A percentile compares a stretch with the other conserved stretches of the same genome.
Conservation (phyloP, 2,113 vertebrate genomes). For the Ranitomeya variabilis region DNA sequence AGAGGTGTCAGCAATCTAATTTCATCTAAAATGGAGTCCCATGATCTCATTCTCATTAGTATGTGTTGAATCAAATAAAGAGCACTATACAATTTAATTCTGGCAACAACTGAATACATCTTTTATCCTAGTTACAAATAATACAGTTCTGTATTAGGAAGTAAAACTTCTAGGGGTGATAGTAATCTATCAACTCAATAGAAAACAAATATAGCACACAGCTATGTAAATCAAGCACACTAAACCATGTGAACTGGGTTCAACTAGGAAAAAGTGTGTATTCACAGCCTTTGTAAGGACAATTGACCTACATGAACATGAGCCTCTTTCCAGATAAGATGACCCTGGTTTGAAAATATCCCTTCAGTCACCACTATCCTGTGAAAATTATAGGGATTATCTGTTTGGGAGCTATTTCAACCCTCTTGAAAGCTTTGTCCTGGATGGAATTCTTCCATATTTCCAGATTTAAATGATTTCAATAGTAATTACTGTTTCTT, state of each 20-base stretch:
- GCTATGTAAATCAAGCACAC: not conserved
- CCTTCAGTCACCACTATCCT: not conserved
- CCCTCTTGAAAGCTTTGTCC: not conserved
- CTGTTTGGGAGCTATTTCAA: not conserved
- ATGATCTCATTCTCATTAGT: slow-evolving; percentile 26
- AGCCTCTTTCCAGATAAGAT: not conserved
- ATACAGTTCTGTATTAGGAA: slow-evolving; percentile 12
- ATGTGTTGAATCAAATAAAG: not conserved
- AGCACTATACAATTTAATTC: not conserved
- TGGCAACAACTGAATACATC: not conserved
- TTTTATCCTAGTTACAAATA: not conserved
- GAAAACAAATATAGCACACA: not conserved
- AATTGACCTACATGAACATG: slow-evolving; percentile 13
- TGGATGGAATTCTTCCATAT: not conserved
- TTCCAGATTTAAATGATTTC: not conserved
- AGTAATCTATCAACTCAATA: not conserved
- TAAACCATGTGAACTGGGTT: not conserved
- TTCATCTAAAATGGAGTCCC: not conserved
- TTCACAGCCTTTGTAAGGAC: not conserved
- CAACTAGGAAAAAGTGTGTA: not conserved
- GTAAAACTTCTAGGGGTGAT: not conserved
- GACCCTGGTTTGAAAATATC: not conserved
- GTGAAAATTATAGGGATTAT: not conserved
- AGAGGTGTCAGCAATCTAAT: slow-evolving; percentile 25
- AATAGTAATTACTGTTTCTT: not conserved